Percentiles rank a stretch among this genome's conserved stretches.
Conservation (phyloP, 1,140 invertebrate genomes). For the Muscidifurax raptorellus region DNA sequence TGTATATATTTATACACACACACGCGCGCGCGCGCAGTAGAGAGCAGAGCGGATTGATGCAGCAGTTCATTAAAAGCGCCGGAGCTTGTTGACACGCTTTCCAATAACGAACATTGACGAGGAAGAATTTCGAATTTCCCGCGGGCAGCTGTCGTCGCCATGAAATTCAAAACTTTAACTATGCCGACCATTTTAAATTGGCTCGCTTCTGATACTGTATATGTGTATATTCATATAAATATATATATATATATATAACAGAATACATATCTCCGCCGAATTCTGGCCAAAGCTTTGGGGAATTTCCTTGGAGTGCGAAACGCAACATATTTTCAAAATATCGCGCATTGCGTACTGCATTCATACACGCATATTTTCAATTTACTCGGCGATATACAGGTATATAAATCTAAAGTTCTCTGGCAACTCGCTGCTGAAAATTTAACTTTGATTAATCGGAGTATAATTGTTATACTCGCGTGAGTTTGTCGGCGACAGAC, state of each 20-base stretch:
- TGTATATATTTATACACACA: neutral
- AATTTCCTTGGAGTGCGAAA: neutral
- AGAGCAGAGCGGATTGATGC: neutral
- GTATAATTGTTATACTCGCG: neutral
- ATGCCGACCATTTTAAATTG: neutral
- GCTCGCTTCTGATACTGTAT: neutral
- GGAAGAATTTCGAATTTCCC: conserved; percentile 23
- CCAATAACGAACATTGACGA: neutral
- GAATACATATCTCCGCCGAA: neutral
- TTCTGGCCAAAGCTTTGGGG: neutral
- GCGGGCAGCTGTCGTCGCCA: neutral
- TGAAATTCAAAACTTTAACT: neutral
- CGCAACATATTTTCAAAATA: neutral
- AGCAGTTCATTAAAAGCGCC: conserved; percentile 17
- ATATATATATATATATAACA: neutral
- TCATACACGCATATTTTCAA: neutral
- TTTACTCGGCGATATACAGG: no score
- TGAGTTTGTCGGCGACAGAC: neutral
- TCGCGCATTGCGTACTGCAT: no score
- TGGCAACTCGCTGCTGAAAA: neutral
- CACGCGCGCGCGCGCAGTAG: neutral
- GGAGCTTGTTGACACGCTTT: conserved; percentile 23
- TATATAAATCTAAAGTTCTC: neutral
- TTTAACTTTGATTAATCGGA: neutral
- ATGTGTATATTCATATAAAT: no score